A percentile compares a stretch with the other conserved stretches of the same genome.
Evolutionary conservation across 1,140 invertebrate genomes (phyloP).

Genomic region (Colletes gigas): DNA sequence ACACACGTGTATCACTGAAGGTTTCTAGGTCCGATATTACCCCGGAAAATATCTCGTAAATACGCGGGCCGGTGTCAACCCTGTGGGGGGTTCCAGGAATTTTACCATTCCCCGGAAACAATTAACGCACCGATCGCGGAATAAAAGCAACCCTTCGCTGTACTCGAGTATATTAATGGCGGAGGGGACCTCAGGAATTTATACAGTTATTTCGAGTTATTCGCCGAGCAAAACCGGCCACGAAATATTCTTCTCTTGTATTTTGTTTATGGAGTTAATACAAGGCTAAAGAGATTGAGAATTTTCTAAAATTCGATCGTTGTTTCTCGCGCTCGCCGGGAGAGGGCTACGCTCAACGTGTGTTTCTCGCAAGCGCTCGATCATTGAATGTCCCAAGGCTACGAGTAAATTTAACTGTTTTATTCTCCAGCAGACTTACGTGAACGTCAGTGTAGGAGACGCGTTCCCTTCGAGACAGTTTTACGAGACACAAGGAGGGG

Average conservation of each 20-base stretch:
- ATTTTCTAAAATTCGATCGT: no score
- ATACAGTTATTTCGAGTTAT: background rate
- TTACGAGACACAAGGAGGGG: background rate
- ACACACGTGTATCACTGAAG: slow-evolving; percentile 55
- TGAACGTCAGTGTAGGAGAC: background rate
- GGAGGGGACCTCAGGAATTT: background rate
- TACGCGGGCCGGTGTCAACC: slow-evolving; percentile 62
- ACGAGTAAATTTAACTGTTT: no score
- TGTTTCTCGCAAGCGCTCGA: no score
- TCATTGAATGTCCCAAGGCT: no score
- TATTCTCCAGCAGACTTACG: no score
- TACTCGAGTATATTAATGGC: background rate
- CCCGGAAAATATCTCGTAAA: slow-evolving; percentile 73
- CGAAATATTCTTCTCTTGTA: no score
- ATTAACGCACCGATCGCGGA: slow-evolving; percentile 21
- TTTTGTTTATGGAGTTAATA: no score
- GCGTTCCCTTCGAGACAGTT: background rate
- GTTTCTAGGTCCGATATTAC: slow-evolving; percentile 71
- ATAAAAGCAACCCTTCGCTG: background rate
- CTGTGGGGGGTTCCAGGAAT: slow-evolving; percentile 63
- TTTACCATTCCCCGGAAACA: slow-evolving; percentile 41
- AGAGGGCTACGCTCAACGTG: no score
- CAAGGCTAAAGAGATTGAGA: no score
- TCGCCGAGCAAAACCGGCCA: no score
- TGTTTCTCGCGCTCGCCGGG: no score